Evolutionary conservation across 30 jellyfish, hydroid and myxozoan species (phyloP), one percentile per base, ranked within the genome.

Genomic region (Cassiopea xamachana): DNA sequence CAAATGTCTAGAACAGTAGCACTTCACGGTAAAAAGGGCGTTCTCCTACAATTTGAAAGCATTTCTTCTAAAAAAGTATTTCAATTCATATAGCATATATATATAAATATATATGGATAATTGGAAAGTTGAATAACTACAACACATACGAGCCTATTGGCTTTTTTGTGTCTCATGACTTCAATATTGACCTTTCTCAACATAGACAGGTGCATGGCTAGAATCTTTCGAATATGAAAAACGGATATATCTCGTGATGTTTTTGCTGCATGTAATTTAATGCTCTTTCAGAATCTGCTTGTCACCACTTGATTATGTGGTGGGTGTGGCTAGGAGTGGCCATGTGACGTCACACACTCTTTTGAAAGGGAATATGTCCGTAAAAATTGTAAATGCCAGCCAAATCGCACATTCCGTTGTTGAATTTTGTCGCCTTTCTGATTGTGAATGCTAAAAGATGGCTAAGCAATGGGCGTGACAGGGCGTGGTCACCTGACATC

Each of bases 251-350:
- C 45, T 81, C 64, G 81, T 46, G 55, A 81, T 62, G 90, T 68
- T 61, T 60, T 68, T 81, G 69, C 90, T 81, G 39, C 81, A 59
- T 74, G 87, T 71, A 73, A 85, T 75, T 73, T 85, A 85, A 71
- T 85, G 93, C 93, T 83, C 85, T 83, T 73, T 69, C 92, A 83
- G 87, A 83, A 83, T 75, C 80, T 80, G 87, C 69, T 58, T 85
- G 93, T 60, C 93, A 85, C 48, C 83, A 79, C 81, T 55, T 74
- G 93, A 79, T 85, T 60, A 73, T 70, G 44, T 69, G 64, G 64
- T 55, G 64, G 64, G 64, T 55, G 64, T 55, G 64, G 64, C 64
- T 55, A 55, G 64, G 64, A 6, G 64, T 55, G 64, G 64, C 12
- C 64, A 55, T 55, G 64, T 75, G 84, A 85, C 80, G 93, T 73